Base-by-base conservation (phyloP, 2,888 invertebrate species). In the Aromia moschata region DNA sequence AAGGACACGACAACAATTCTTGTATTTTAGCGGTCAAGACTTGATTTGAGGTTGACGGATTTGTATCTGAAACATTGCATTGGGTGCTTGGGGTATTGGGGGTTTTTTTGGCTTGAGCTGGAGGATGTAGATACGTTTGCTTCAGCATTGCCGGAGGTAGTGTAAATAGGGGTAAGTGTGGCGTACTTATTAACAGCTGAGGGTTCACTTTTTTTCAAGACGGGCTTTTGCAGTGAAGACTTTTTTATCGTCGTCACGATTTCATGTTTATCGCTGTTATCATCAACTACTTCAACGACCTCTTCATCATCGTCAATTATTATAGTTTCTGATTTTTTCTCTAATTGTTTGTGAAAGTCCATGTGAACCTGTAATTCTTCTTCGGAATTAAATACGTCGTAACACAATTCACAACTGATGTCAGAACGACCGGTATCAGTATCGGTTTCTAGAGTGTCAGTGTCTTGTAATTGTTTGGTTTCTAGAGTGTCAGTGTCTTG, bases 361-460 rank as follows among this genome's bases (percentile, higher is more conserved):
- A 68, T 68, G 45, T 76, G 76, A 11, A 43, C 60, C 1, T 56
- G 56, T 16, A 76, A 44, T 18, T 71, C 68, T 30, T 69, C 67
- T 53, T 67, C 58, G 2, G 67, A 56, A 11, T 62, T 56, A 54
- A 74, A 75, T 31, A 68, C 64, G 37, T 74, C 73, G 16, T 73
- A 74, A 53, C 76, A 76, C 2, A 69, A 56, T n/a, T 70, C 68
- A 33, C 73, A 73, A 14, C 65, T 64, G 81, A 82, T 46, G 41
- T 60, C 63, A n/a, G 10, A 3, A 33, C n/a, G 2, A 33, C 33
- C 5, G 25, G 25, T 7, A 25, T 25, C n/a, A 33, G 3, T 44
- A 11, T 7, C 10, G 5, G 3, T n/a, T n/a, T n/a, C n/a, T n/a
- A n/a, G n/a, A n/a, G n/a, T n/a, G n/a, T n/a, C n/a, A n/a, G n/a